phyloP scores from a whole-genome alignment of 2,113 vertebrate genomes.

The Theristicus caerulescens region DNA sequence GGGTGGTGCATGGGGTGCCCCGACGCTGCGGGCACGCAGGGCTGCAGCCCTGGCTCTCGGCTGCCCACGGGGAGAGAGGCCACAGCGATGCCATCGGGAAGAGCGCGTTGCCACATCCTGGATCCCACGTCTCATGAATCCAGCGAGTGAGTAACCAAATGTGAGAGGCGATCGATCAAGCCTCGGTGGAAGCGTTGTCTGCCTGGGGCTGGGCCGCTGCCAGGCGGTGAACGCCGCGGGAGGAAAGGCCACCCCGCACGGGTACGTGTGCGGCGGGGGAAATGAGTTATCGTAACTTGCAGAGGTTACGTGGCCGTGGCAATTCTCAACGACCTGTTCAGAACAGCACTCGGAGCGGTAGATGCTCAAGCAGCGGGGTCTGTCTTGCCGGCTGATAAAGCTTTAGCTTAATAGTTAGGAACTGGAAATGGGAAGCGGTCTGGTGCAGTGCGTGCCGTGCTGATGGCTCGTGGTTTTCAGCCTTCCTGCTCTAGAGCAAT shows the following conservation, averaged over 20 bases:
- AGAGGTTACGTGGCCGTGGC: fast-evolving
- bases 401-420: neutral
- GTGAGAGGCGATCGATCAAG: fast-evolving
- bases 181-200: fast-evolving
- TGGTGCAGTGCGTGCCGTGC: neutral
- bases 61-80: neutral
- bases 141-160: fast-evolving
- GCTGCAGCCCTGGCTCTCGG: neutral
- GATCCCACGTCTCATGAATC: fast-evolving
- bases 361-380: neutral
- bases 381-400: neutral
- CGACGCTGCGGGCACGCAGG: fast-evolving
- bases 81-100: fast-evolving
- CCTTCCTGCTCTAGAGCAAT: neutral
- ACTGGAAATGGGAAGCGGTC: neutral
- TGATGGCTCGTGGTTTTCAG: neutral
- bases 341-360: neutral
- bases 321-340: neutral
- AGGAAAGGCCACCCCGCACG: fast-evolving
- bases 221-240: fast-evolving
- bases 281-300: fast-evolving
- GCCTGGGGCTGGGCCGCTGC: neutral
- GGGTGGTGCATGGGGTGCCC: fast-evolving
- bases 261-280: fast-evolving
- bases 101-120: neutral